These are phyloP conservation scores for Caloenas nicobarica DNA, from an alignment of 2,113 vertebrate species.

Conservation along the genomic window DNA sequence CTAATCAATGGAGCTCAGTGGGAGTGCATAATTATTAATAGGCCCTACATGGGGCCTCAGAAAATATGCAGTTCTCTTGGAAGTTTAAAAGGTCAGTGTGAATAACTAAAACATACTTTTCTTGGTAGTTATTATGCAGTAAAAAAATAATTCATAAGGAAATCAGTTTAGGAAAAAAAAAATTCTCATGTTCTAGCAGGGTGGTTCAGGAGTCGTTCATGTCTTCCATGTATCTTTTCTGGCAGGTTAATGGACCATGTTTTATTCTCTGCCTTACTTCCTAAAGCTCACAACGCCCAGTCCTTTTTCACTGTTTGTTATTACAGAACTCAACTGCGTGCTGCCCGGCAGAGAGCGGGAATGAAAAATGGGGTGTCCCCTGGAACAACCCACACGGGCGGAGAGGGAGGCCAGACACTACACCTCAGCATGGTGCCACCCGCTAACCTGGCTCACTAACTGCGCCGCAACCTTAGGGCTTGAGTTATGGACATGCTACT, in stretches of 20 bases:
- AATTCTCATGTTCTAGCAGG: slow-evolving; percentile 25
- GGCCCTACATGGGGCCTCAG: slow-evolving; percentile 72
- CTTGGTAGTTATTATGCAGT: slow-evolving; percentile 69
- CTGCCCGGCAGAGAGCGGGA: not conserved
- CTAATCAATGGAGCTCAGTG: slow-evolving; percentile 73
- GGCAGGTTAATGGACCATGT: slow-evolving; percentile 47
- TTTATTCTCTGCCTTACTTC: slow-evolving; percentile 53
- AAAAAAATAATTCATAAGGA: slow-evolving; percentile 68
- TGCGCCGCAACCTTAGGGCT: not conserved
- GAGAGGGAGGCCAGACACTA: not conserved
- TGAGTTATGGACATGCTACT: not conserved
- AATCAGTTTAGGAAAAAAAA: slow-evolving; percentile 56
- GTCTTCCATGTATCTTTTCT: slow-evolving; percentile 58
- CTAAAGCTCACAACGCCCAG: slow-evolving; percentile 30
- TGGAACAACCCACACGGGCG: not conserved
- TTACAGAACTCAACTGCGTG: not conserved
- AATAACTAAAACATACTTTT: slow-evolving; percentile 79
- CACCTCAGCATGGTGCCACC: not conserved
- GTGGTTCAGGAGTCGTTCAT: slow-evolving; percentile 23
- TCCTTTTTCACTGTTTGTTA: slow-evolving; percentile 23
- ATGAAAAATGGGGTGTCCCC: not conserved
- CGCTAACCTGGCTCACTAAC: not conserved
- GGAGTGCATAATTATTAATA: slow-evolving; percentile 80
- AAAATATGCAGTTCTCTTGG: slow-evolving; percentile 73
- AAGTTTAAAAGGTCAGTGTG: slow-evolving; percentile 79